Percentiles rank a stretch among this genome's conserved stretches.
These are phyloP conservation scores for Noctua pronuba DNA, from an alignment of 2,888 invertebrate species.

Conservation along the genomic window DNA sequence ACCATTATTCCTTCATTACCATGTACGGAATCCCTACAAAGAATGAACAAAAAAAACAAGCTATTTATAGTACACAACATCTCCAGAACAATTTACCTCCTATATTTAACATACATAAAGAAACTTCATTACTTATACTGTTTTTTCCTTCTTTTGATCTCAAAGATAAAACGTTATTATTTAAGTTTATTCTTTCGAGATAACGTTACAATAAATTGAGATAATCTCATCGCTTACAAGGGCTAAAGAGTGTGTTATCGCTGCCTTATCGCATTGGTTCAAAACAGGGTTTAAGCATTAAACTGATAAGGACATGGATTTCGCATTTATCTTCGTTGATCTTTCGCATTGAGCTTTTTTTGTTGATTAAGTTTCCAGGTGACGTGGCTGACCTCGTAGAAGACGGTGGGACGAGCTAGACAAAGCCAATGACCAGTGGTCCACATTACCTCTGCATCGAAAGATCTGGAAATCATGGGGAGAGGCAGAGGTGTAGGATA, in stretches of 20 bases:
- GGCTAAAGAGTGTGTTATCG: conserved; percentile 60
- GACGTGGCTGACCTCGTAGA: not conserved
- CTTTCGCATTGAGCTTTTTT: not conserved
- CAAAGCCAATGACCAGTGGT: not conserved
- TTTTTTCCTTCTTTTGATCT: conserved; percentile 58
- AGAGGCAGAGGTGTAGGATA: not conserved
- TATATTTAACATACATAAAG: conserved; percentile 44
- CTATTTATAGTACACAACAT: conserved; percentile 22
- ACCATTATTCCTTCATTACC: not conserved
- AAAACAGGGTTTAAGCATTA: conserved; percentile 54
- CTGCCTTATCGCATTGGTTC: conserved; percentile 37
- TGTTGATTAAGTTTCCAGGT: not conserved
- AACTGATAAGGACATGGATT: conserved; percentile 30
- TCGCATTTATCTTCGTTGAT: conserved; percentile 37
- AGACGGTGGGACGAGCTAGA: not conserved
- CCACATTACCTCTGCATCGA: not conserved
- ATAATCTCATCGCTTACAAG: conserved; percentile 64
- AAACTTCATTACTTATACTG: conserved; percentile 51
- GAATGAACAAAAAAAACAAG: not conserved
- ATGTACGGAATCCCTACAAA: not conserved
- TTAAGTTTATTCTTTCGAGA: conserved; percentile 64
- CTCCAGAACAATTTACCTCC: conserved; percentile 32
- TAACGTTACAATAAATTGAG: conserved; percentile 64
- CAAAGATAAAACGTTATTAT: conserved; percentile 63
- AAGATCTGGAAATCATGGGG: not conserved